phyloP scores from a whole-genome alignment of 2,888 invertebrate genomes.

The Imbricaverruca yamaguchii region DNA sequence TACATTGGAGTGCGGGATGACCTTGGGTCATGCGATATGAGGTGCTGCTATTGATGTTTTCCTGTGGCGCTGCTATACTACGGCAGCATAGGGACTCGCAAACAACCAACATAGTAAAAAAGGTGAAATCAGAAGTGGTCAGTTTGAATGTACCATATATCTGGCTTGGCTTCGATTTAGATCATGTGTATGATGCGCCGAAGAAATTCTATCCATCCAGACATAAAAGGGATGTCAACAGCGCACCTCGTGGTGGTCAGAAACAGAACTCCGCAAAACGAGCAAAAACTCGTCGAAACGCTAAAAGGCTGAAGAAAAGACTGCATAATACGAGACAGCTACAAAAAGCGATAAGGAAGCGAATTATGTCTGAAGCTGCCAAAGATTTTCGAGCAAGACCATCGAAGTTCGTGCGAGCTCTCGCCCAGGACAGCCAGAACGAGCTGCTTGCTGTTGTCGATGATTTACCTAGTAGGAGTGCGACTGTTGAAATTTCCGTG shows the following conservation, averaged over 20 bases:
- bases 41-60: neutral
- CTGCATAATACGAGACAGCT: neutral
- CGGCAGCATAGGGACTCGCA: neutral
- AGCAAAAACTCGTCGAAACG: neutral
- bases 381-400: neutral
- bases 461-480: neutral
- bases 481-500: neutral
- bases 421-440: neutral
- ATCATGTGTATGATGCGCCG: neutral
- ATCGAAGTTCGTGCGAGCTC: neutral
- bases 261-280: neutral
- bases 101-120: neutral
- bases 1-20: neutral
- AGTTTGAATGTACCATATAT: too few relatives aligned
- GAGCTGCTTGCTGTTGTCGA: neutral
- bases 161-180: too few relatives aligned
- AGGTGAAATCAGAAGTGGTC: neutral
- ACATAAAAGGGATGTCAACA: neutral
- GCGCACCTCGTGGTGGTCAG: too few relatives aligned
- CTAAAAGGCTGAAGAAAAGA: neutral
- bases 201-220: neutral
- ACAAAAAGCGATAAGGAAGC: neutral
- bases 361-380: too few relatives aligned
- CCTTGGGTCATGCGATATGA: constrained; percentile 2
- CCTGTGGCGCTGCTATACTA: neutral